Percentiles rank a stretch among this genome's conserved stretches.
These are phyloP conservation scores for Villa cingulata DNA, from an alignment of 2,888 invertebrate species.

Conservation along the genomic window DNA sequence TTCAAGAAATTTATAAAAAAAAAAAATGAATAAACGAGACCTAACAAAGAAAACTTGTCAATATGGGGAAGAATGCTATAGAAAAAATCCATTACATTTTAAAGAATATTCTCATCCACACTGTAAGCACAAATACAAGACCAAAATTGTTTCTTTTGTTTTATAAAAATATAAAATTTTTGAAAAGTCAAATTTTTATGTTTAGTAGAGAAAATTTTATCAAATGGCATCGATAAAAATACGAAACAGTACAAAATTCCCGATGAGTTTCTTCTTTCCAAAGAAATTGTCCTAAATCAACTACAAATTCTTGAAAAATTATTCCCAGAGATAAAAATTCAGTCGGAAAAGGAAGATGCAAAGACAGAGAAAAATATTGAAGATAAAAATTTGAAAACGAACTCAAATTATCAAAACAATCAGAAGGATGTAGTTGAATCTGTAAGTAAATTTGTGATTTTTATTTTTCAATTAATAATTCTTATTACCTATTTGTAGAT, in stretches of 20 bases:
- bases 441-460: no score
- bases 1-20: no score
- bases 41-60: conserved; percentile 44
- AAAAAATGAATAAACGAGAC: no score
- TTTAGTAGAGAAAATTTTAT: conserved; percentile 53
- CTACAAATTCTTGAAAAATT: conserved; percentile 39
- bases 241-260: conserved; percentile 43
- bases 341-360: not conserved
- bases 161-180: not conserved
- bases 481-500: no score
- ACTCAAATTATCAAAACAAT: not conserved
- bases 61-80: conserved; percentile 64
- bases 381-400: not conserved
- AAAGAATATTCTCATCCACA: conserved; percentile 67
- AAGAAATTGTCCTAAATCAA: conserved; percentile 46
- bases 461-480: no score
- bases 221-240: conserved; percentile 31
- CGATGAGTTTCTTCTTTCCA: conserved; percentile 37
- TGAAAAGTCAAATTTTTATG: conserved; percentile 19
- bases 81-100: conserved; percentile 74
- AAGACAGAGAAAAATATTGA: not conserved
- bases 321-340: conserved; percentile 18
- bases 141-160: no score
- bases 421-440: not conserved
- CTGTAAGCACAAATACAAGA: conserved; percentile 41